Base-by-base conservation (phyloP, 1,140 invertebrate species). In the Neodiprion fabricii region DNA sequence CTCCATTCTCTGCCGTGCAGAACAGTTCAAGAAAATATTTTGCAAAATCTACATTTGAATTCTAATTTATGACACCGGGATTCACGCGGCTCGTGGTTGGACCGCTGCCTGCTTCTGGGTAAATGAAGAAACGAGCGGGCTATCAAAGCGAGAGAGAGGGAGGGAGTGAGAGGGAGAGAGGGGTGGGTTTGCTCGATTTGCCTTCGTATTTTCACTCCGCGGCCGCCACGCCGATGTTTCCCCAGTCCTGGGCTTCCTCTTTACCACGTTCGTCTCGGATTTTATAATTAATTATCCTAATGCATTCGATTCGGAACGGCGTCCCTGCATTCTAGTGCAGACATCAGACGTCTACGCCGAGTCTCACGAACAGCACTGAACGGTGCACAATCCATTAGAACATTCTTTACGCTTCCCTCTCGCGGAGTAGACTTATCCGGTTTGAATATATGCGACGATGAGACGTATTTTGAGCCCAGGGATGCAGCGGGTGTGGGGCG, bases 1-100 rank as follows among this genome's bases (percentile, higher is more conserved):
- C 17, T 23, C 40, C 23, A 69, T 23, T 69, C 21, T 47, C 21
- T 7, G 11, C 61, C 61, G 61, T 5, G 61, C 12, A 17, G 17
- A 69, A 69, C 67, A 12, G 17, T 69, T 69, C 10, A 69, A 75
- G 74, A 80, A 81, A 85, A 81, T 82, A 83, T 83, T 83, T 80
- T 78, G 77, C n/a, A 75, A 80, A 83, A 81, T 83, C 77, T 80
- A 80, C 80, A 82, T 86, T 85, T 82, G 81, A 81, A 82, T 85
- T 85, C 78, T 78, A 79, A 82, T 80, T 82, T 77, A 79, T 75
- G 76, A 79, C 79, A 79, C 76, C 53, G 72, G 72, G 69, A 21
- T 49, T 50, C 71, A 23, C 47, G 47, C 49, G 14, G 49, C 17
- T 23, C 49, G 75, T 74, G 77, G 79, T 75, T 76, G 77, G 77